Evolutionary conservation across 2,797 vertebrate species (phyloP).

Genomic region (Manis pentadactyla): DNA sequence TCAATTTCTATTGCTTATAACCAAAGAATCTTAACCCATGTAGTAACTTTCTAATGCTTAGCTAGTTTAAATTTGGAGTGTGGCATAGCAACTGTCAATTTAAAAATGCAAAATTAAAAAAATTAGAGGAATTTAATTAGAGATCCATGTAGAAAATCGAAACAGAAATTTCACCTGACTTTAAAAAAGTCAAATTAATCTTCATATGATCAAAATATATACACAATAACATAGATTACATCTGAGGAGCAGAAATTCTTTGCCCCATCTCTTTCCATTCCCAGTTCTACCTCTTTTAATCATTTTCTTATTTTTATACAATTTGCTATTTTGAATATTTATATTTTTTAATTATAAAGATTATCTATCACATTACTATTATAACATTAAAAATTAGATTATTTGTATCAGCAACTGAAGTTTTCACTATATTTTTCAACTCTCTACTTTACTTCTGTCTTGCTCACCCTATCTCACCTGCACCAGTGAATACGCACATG

Average conservation of each 20-base stretch:
- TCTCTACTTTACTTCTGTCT: not conserved
- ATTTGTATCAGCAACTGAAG: not conserved
- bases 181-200: not conserved
- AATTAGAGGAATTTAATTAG: not conserved
- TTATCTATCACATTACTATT: not conserved
- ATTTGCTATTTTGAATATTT: not conserved
- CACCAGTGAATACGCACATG: not conserved
- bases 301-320: not conserved
- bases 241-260: not conserved
- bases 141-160: not conserved
- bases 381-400: not conserved
- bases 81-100: not conserved
- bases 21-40: not conserved
- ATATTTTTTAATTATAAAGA: not conserved
- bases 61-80: not conserved
- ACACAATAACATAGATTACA: not conserved
- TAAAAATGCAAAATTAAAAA: not conserved
- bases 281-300: not conserved
- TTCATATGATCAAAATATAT: not conserved
- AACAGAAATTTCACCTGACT: not conserved
- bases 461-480: not conserved
- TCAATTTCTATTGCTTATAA: not conserved
- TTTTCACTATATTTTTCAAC: not conserved
- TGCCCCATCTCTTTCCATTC: not conserved
- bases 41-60: not conserved